Evolutionary conservation across 2,113 vertebrate species (phyloP), one percentile per base, ranked within the genome.

Genomic region (Eptesicus fuscus): DNA sequence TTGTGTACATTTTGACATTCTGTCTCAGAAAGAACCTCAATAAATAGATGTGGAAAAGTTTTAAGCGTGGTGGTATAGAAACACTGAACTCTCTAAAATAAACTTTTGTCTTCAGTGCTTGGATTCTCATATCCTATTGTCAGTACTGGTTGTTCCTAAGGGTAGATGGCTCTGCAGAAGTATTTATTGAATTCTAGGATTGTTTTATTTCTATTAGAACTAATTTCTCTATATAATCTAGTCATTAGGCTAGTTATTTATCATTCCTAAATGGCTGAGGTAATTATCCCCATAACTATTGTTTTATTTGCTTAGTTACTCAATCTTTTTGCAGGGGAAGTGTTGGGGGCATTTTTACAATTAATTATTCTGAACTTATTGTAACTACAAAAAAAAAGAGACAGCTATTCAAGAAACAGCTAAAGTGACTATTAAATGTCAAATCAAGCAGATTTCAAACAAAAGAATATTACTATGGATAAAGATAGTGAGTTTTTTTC

Each of bases 331-430:
- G 1, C 4, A 17, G 17, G 51, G 51, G 18, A 20, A 20, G 51
- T 17, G 51, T 17, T 17, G 18, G 18, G 49, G 20, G n/a, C 59
- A 83, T 83, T 37, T 69, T 90, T 90, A 32, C 4, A 59, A 1
- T 89, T 89, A 76, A 61, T 94, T 16, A 17, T 71, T 94, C 47
- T 77, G 32, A 83, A 76, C 51, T 83, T 90, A 84, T n/a, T n/a
- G 20, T 23, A 69, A 18, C 37, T 83, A 37, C 6, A 88, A 59
- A 67, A 67, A 88, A 30, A 73, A 37, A 37, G 37, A n/a, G 1
- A 35, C 35, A 67, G 7, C 23, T 61, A 56, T n/a, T 82, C 28
- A 44, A 88, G 30, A 70, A 14, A 84, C 37, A 84, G 18, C 20
- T 40, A 69, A 84, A 69, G n/a, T 90, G 59, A 69, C 49, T 73